These are phyloP conservation scores for Rhinatrema bivittatum DNA, from an alignment of 2,797 vertebrate species.

Conservation along the genomic window DNA sequence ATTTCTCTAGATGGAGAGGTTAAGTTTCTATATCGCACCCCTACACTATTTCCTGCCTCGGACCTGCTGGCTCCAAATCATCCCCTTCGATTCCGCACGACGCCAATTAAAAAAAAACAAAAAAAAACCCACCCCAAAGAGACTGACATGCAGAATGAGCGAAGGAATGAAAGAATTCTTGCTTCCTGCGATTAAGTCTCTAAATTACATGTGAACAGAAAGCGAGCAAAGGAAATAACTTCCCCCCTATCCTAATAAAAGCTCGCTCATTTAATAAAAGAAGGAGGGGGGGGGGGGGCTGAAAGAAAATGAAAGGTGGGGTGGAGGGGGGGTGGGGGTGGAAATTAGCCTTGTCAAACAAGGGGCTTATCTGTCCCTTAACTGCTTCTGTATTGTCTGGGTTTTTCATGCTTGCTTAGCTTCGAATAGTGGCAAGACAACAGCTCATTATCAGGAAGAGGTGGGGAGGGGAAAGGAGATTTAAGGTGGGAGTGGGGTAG, in stretches of 20 bases:
- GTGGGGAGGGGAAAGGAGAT: neutral
- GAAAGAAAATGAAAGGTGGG: slow-evolving; percentile 34
- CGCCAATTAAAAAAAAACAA: slow-evolving; percentile 4
- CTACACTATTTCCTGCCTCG: slow-evolving; percentile 14
- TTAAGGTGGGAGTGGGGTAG: too few species aligned
- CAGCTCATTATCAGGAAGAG: slow-evolving; percentile 36
- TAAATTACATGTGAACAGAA: neutral
- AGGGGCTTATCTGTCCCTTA: slow-evolving; percentile 53
- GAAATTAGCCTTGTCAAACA: slow-evolving; percentile 57
- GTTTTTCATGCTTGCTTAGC: slow-evolving; percentile 61
- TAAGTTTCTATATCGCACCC: too few species aligned
- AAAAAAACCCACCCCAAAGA: neutral
- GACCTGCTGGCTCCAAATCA: slow-evolving; percentile 6
- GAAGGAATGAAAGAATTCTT: neutral
- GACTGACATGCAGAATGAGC: neutral
- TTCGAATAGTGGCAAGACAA: slow-evolving; percentile 54
- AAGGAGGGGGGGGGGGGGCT: slow-evolving; percentile 22
- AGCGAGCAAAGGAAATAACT: neutral
- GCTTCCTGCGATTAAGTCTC: neutral
- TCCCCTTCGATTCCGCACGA: slow-evolving; percentile 1
- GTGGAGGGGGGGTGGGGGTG: slow-evolving; percentile 45
- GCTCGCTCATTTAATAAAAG: neutral
- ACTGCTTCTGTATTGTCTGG: slow-evolving; percentile 53
- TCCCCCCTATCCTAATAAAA: slow-evolving; percentile 3
- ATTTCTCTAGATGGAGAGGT: too few species aligned